Base-by-base conservation (phyloP, 2,113 vertebrate genomes). In the Cathartes aura region DNA sequence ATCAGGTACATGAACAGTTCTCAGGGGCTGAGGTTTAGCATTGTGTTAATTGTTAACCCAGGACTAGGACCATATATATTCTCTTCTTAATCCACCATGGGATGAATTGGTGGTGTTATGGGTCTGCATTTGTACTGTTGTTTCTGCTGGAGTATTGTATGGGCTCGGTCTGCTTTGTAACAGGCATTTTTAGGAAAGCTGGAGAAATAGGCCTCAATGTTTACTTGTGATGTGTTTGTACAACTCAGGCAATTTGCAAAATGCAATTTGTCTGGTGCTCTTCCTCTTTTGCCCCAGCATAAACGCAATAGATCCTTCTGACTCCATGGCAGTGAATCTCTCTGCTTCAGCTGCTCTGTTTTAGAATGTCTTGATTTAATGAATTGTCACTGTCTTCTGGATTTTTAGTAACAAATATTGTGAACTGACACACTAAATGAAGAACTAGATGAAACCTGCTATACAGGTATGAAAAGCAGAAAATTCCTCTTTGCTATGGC, bases 41-140 rank as follows among this genome's bases (percentile, higher is more conserved):
- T 48, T 83, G 56, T 96, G 79, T 90, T 95, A 93, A 81, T 96
- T 82, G 67, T 91, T 91, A 82, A 84, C 40, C n/a, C 71, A 87
- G 43, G 36, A 55, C 38, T 18, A 26, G 1, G 30, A 68, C 68
- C n/a, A 40, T n/a, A 48, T 82, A 32, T 56, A 60, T 85, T 84
- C 76, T 87, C 36, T 78, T 74, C 30, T 86, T 36, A 60, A 79
- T 55, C 76, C 13, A 45, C 6, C 14, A 26, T 2, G 34, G 56
- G 42, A 16, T 30, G 22, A 90, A 73, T 59, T 5, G 0, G 50
- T 94, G 82, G 22, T 90, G 70, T 89, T 74, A 20, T 5, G 4
- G 53, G 38, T 73, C 55, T 52, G 68, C 9, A 15, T n/a, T 58
- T 27, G n/a, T 15, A 8, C 36, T 76, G n/a, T 55, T 40, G 43